phyloP scores from a whole-genome alignment of 2,888 invertebrate species.

The Lydus trimaculatus region DNA sequence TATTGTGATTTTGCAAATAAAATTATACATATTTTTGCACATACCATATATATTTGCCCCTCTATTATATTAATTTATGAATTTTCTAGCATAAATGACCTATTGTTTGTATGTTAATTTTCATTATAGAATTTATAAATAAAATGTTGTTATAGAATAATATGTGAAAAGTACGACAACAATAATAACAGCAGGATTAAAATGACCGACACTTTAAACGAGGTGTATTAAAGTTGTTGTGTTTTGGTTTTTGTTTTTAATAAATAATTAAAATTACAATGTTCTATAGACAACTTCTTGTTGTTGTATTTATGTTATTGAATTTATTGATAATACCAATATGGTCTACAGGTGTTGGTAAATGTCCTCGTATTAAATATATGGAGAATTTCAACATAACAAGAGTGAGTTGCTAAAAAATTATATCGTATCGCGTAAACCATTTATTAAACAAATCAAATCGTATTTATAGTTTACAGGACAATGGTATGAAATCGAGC shows the following conservation, averaged over 20 bases:
- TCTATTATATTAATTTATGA: no score
- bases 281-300: conserved; percentile 33
- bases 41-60: no score
- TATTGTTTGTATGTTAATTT: neutral
- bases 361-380: conserved; percentile 72
- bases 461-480: conserved; percentile 68
- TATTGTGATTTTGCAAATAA: conserved; percentile 10
- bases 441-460: no score
- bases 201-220: neutral
- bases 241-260: no score
- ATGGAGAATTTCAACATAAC: conserved; percentile 72
- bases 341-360: conserved; percentile 67
- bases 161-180: neutral
- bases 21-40: no score
- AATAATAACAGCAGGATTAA: neutral
- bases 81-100: neutral
- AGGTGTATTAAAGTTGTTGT: neutral
- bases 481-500: conserved; percentile 78
- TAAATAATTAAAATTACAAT: neutral
- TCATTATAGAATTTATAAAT: neutral
- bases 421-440: no score
- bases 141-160: neutral
- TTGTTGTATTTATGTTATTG: conserved; percentile 32
- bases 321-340: conserved; percentile 30
- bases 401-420: conserved; percentile 63